phyloP scores from a whole-genome alignment of 2,888 invertebrate genomes.

The Copidosoma aretas region DNA sequence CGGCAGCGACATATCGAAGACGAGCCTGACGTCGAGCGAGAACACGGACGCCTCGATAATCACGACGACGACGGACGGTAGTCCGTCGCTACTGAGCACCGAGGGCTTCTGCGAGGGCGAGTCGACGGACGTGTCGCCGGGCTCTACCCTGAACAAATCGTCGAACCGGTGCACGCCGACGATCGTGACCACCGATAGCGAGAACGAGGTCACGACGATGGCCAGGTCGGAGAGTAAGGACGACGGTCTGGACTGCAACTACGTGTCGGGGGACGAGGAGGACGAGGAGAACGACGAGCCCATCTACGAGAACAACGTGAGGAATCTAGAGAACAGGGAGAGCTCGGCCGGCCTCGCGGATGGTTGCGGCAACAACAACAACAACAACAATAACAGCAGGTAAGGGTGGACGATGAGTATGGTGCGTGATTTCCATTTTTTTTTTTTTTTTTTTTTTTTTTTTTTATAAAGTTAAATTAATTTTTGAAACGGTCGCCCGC shows the following conservation, averaged over 20 bases:
- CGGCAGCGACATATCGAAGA: constrained; percentile 61
- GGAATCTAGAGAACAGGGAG: constrained; percentile 43
- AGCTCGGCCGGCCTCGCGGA: not conserved
- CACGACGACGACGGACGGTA: constrained; percentile 70
- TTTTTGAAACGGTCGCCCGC: too few species aligned
- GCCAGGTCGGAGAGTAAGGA: constrained; percentile 57
- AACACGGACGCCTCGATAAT: constrained; percentile 73
- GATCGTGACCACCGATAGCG: constrained; percentile 49
- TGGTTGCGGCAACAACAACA: constrained; percentile 41
- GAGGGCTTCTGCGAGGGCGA: constrained; percentile 61
- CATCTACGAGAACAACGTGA: constrained; percentile 54
- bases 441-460: too few species aligned
- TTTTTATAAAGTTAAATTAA: too few species aligned
- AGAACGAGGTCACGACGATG: constrained; percentile 50
- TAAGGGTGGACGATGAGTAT: constrained; percentile 1
- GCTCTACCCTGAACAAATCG: constrained; percentile 57
- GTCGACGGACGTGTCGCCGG: constrained; percentile 57
- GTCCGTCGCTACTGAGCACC: constrained; percentile 55
- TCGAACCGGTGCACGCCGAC: constrained; percentile 49
- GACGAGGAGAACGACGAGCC: constrained; percentile 58
- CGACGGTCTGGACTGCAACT: constrained; percentile 60
- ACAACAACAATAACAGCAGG: constrained; percentile 43
- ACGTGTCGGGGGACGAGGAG: constrained; percentile 43
- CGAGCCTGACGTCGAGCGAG: constrained; percentile 72
- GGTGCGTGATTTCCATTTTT: too few species aligned